Percentiles rank a stretch among this genome's conserved stretches.
These are phyloP conservation scores for Toxotes chatareus DNA, from an alignment of 2,113 vertebrate species.

Conservation along the genomic window DNA sequence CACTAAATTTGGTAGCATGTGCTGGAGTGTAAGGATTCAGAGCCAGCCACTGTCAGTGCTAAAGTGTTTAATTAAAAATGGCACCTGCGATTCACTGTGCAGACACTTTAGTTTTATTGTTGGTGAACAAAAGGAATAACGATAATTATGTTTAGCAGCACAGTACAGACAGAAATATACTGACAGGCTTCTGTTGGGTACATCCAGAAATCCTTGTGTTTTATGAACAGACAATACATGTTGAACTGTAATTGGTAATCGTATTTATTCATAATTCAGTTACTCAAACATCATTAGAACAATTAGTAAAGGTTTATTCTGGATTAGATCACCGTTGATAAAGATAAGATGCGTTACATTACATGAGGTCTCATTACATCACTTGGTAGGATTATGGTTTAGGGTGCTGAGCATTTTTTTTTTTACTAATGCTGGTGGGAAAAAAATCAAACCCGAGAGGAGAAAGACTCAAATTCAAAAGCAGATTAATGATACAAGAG, in stretches of 20 bases:
- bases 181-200: neutral
- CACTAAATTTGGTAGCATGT: conserved; percentile 20
- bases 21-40: neutral
- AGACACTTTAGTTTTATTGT: too few species aligned
- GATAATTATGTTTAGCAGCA: neutral
- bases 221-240: neutral
- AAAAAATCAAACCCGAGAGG: conserved; percentile 3
- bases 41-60: neutral
- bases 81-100: conserved; percentile 15
- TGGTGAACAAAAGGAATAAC: too few species aligned
- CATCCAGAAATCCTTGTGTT: neutral
- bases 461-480: conserved; percentile 6
- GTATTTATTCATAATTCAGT: neutral
- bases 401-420: neutral
- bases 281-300: too few species aligned
- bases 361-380: neutral
- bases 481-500: conserved; percentile 37
- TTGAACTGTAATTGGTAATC: neutral
- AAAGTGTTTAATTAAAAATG: conserved; percentile 19
- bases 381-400: neutral
- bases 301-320: neutral
- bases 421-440: neutral
- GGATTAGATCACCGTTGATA: neutral
- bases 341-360: neutral
- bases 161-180: neutral